Conservation (phyloP, 1,140 invertebrate genomes). For the Drosophila truncata region DNA sequence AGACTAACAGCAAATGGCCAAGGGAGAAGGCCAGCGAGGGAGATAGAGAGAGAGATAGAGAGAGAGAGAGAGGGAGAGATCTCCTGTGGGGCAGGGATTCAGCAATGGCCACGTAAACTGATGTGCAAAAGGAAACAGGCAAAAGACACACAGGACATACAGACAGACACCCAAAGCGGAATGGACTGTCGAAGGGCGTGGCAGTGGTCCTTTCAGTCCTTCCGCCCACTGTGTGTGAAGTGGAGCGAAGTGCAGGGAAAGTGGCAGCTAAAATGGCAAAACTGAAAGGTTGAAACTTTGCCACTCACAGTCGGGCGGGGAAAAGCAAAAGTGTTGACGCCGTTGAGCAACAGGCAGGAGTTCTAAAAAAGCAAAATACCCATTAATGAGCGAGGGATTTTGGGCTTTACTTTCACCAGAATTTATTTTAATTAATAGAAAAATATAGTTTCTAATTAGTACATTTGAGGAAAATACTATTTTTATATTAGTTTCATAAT, state of each 20-base stretch:
- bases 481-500: neutral
- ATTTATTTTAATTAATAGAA: neutral
- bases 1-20: slow-evolving; percentile 57
- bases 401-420: neutral
- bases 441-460: too few species aligned
- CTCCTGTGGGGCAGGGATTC: slow-evolving; percentile 12
- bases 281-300: slow-evolving; percentile 41
- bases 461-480: neutral
- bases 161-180: neutral
- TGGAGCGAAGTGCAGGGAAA: slow-evolving; percentile 38
- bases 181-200: slow-evolving; percentile 20
- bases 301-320: slow-evolving; percentile 10
- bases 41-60: neutral
- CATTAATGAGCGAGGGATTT: neutral
- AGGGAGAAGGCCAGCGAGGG: neutral
- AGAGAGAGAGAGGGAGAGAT: neutral
- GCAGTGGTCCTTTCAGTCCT: neutral
- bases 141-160: slow-evolving; percentile 6
- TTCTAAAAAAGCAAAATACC: slow-evolving; percentile 15
- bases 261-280: slow-evolving; percentile 51
- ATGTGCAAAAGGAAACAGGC: slow-evolving; percentile 38
- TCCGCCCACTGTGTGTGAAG: neutral
- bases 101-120: slow-evolving; percentile 39
- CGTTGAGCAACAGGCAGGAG: slow-evolving; percentile 29
- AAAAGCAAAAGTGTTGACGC: slow-evolving; percentile 50